Evolutionary conservation across 2,113 vertebrate genomes (phyloP), one percentile per base, ranked within the genome.

Genomic region (Austrofundulus limnaeus): DNA sequence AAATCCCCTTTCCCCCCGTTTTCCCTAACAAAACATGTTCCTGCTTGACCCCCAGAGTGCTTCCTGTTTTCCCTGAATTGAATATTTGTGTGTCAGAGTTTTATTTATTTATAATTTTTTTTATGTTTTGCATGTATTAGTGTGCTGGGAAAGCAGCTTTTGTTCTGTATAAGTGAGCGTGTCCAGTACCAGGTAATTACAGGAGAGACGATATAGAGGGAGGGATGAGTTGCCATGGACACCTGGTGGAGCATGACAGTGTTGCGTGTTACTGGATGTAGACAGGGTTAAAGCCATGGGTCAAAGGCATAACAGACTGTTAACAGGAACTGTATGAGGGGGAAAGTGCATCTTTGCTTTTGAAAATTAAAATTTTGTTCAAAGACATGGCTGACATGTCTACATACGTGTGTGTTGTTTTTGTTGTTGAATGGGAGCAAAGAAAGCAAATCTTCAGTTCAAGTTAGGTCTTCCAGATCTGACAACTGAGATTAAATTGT

Each of bases 101-200:
- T n/a, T n/a, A n/a, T n/a, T n/a, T n/a, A n/a, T n/a, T n/a, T n/a
- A n/a, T n/a, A n/a, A n/a, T n/a, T n/a, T n/a, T n/a, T n/a, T n/a
- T n/a, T n/a, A n/a, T n/a, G n/a, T n/a, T 42, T 14, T 61, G 58
- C 46, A 0, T 45, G 2, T 59, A 4, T 54, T 34, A 48, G 10
- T 16, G 23, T 25, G 14, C 3, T 34, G 21, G 17, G 2, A 31
- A n/a, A 64, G 58, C 53, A 70, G 19, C 19, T 41, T 24, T 68
- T 61, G 50, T 66, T 59, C 55, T 59, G 50, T 66, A 76, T 52
- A 25, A 39, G 39, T 53, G 42, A 71, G 47, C 25, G 14, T 81
- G 60, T 71, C 72, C 65, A 65, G 52, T 64, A 77, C 41, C 54
- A 66, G 24, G 50, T 81, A 86, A 88, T 88, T 83, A 83, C 52